These are phyloP conservation scores for Pachydiplax longipennis DNA, from an alignment of 2,888 invertebrate species.

Conservation along the genomic window DNA sequence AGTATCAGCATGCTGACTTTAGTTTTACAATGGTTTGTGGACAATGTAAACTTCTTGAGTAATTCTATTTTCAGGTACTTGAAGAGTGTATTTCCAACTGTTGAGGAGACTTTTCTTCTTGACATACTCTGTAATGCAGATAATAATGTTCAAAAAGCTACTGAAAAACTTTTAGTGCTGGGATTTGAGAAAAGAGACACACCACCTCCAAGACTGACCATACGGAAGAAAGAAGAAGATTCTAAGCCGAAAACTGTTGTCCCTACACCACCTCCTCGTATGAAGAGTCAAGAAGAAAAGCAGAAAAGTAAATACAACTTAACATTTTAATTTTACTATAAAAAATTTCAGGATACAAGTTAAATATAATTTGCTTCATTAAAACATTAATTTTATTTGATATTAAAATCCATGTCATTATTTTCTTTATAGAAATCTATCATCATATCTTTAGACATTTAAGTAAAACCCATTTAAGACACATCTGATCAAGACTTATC, in stretches of 20 bases:
- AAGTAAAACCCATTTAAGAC: too few species aligned
- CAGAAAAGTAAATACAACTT: slow-evolving; percentile 65
- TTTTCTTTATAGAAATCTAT: too few species aligned
- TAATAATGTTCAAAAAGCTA: slow-evolving; percentile 89
- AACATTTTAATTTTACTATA: neutral
- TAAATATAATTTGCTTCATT: too few species aligned
- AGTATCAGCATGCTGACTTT: neutral
- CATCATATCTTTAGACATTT: too few species aligned
- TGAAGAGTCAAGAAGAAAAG: slow-evolving; percentile 76
- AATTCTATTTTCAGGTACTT: slow-evolving; percentile 73
- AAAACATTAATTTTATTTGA: too few species aligned
- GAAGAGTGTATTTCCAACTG: slow-evolving; percentile 89
- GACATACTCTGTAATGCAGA: slow-evolving; percentile 86
- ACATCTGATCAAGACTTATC: too few species aligned
- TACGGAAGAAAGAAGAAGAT: slow-evolving; percentile 62
- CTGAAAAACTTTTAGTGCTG: slow-evolving; percentile 79
- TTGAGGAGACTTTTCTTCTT: slow-evolving; percentile 85
- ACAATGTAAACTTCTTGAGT: neutral
- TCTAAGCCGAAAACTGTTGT: slow-evolving; percentile 56
- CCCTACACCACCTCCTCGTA: slow-evolving; percentile 67
- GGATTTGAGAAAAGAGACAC: slow-evolving; percentile 84
- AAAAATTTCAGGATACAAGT: slow-evolving; percentile 52
- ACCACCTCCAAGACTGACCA: slow-evolving; percentile 63
- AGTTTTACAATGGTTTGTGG: neutral
- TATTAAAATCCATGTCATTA: too few species aligned